Evolutionary conservation across 2,113 vertebrate species (phyloP), one percentile per base, ranked within the genome.

Genomic region (Rallus limicola): DNA sequence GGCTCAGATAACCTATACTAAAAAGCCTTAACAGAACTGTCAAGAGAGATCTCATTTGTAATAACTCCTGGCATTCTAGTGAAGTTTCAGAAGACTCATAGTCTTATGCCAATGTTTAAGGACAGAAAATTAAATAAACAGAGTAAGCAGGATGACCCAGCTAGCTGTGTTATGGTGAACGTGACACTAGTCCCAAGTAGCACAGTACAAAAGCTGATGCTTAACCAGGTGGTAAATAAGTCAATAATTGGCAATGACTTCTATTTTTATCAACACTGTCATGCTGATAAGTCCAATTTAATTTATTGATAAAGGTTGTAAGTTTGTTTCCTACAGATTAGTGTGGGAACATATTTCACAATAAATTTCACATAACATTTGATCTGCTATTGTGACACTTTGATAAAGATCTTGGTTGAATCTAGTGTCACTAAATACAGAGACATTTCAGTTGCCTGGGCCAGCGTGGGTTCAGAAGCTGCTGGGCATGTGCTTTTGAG

Each of bases 91-190:
- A 82, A 82, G 89, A 31, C 25, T 82, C 38, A 12, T 4, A 62
- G 48, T 48, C 63, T 64, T 92, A 58, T 91, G 93, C 50, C 70
- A 95, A 23, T 93, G 64, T 94, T 96, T 85, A 92, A 91, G 84
- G 67, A 92, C 82, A 79, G 36, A 58, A 89, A 71, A 67, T 29
- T 52, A 92, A 96, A 86, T 58, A 93, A 84, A 75, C 36, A 77
- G 50, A 79, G 33, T 59, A 91, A 77, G 82, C 90, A 95, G 55
- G n/a, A 62, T 94, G 95, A 97, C 96, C 94, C 63, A 95, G 82
- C 48, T 65, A 23, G 55, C 50, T 88, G 64, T 64, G 33, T 87
- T 74, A 53, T 63, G 90, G 93, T 90, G 94, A 96, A 82, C 10
- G 0, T 96, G 96, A 96, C 94, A 95, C 29, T 63, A 36, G 52